phyloP scores from a whole-genome alignment of 2,113 vertebrate species.

The Thinocorus orbignyianus region DNA sequence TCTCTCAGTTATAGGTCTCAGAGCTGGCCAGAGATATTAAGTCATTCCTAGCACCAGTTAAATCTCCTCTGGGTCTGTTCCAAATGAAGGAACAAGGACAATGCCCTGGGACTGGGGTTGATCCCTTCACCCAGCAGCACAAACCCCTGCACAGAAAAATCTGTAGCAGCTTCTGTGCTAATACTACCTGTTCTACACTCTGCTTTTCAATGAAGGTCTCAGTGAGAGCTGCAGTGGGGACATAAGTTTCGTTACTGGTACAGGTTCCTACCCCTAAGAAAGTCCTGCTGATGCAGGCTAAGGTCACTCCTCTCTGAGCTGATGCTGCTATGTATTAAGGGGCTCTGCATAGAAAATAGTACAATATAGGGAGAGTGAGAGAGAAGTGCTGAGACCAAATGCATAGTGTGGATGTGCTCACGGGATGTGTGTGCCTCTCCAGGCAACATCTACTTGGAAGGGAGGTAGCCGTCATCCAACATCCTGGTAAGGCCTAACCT shows the following conservation, averaged over 20 bases:
- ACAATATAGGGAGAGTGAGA: not conserved
- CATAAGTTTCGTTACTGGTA: not conserved
- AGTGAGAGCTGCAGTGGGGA: not conserved
- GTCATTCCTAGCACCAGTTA: not conserved
- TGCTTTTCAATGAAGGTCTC: not conserved
- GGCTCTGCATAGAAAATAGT: not conserved
- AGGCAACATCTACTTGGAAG: not conserved
- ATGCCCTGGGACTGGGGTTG: not conserved
- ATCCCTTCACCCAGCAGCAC: not conserved
- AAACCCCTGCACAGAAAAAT: not conserved
- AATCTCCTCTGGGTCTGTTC: not conserved
- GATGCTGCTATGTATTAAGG: not conserved
- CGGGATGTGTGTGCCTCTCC: not conserved
- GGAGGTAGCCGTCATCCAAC: not conserved
- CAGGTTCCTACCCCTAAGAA: not conserved
- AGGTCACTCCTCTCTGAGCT: not conserved
- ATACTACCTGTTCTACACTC: not conserved
- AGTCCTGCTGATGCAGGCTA: not conserved
- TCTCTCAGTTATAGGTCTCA: not conserved
- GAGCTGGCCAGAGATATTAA: not conserved
- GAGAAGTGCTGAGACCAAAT: not conserved
- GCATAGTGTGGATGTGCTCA: not conserved
- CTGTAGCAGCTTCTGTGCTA: not conserved
- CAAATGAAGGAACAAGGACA: not conserved
- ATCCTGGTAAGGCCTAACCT: not conserved